phyloP scores from a whole-genome alignment of 2,113 vertebrate genomes.

The Chionomys nivalis region DNA sequence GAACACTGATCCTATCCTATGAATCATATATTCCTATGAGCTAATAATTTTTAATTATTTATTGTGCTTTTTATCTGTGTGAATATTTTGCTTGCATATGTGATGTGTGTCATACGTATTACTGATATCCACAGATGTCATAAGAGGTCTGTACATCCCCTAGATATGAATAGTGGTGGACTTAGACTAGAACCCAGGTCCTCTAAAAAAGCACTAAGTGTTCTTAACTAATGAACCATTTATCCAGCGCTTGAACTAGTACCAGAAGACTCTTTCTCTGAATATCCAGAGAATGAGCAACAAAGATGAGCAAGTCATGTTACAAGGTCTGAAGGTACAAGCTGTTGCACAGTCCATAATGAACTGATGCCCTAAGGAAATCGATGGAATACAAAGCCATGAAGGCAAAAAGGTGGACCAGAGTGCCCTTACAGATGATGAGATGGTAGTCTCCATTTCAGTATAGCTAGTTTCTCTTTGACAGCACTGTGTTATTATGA shows the following conservation, averaged over 20 bases:
- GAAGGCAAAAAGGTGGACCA: neutral
- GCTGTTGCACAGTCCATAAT: too few species aligned
- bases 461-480: neutral
- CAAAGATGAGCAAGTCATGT: neutral
- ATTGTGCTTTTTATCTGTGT: neutral
- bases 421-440: neutral
- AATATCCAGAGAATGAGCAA: neutral
- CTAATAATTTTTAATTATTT: neutral
- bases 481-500: neutral
- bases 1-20: neutral
- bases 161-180: neutral
- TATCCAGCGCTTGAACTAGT: neutral
- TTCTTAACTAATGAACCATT: neutral
- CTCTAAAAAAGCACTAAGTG: neutral
- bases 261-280: neutral
- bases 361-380: fast-evolving
- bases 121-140: neutral
- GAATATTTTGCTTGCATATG: neutral
- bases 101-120: neutral
- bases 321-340: neutral
- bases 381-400: neutral
- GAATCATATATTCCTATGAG: neutral
- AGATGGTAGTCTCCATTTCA: neutral
- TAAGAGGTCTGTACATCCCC: neutral
- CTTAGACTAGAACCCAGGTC: neutral